Conservation (phyloP, 1,140 invertebrate species). For the Trachymyrmex septentrionalis region DNA sequence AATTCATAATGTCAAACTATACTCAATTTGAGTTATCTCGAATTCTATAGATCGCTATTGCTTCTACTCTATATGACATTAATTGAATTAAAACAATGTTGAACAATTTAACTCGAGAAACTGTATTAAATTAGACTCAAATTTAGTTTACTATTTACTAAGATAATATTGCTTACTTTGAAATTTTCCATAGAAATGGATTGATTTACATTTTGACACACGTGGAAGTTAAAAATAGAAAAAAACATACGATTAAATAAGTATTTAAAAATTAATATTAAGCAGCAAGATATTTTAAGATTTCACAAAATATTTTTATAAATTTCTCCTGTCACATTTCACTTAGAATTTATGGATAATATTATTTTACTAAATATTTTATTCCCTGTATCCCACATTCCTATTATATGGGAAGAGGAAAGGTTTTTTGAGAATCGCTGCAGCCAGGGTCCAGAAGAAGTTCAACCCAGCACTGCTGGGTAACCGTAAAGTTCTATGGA, state of each 20-base stretch:
- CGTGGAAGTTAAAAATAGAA: background rate
- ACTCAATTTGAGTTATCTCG: too few species aligned
- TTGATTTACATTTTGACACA: background rate
- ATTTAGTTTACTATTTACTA: too few species aligned
- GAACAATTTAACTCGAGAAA: too few species aligned
- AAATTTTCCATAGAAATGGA: background rate
- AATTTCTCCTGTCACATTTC: background rate
- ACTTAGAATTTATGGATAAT: background rate
- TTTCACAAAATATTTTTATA: background rate
- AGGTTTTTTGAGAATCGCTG: background rate
- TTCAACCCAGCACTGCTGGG: background rate
- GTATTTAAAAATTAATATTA: background rate
- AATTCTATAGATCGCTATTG: too few species aligned
- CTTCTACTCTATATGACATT: too few species aligned
- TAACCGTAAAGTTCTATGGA: slow-evolving; percentile 23
- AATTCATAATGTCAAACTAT: too few species aligned
- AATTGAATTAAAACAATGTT: too few species aligned
- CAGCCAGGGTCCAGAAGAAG: background rate
- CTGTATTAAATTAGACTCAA: too few species aligned
- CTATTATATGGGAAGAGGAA: background rate
- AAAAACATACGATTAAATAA: background rate
- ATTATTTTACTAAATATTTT: background rate
- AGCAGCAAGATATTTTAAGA: background rate
- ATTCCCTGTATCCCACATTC: background rate
- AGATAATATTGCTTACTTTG: too few species aligned